Conservation (phyloP, 2,888 invertebrate genomes). For the Acrocyrtus sp. region DNA sequence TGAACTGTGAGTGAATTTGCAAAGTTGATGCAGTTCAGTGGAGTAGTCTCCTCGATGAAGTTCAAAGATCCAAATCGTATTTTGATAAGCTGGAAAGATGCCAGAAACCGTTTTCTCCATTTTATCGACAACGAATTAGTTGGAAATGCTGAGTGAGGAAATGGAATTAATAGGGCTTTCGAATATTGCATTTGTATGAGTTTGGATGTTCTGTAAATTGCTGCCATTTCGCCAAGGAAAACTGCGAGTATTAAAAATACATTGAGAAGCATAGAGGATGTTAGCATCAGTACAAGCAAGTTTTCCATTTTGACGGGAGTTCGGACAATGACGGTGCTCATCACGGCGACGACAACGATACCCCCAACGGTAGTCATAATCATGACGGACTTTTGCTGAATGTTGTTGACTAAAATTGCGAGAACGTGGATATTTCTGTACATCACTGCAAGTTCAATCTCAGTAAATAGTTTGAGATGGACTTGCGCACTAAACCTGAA, state of each 20-base stretch:
- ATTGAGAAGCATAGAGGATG: background rate
- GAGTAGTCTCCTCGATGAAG: constrained; percentile 2
- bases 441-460: no score
- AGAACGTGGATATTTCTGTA: background rate
- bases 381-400: background rate
- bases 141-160: no score
- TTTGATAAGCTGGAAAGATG: background rate
- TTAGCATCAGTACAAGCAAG: background rate
- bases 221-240: background rate
- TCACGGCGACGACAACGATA: background rate
- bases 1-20: background rate
- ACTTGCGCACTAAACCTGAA: no score
- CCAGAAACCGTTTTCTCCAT: background rate
- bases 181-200: background rate
- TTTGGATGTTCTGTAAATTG: background rate
- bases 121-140: no score
- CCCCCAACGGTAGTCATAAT: background rate
- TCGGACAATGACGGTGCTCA: background rate
- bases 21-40: background rate
- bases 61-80: constrained; percentile 1
- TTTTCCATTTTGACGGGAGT: background rate
- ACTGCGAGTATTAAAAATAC: background rate
- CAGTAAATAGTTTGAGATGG: no score
- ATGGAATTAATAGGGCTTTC: background rate
- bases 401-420: background rate